Percentiles rank a stretch among this genome's conserved stretches.
phyloP scores from a whole-genome alignment of 2,113 vertebrate species.

The Tetrax tetrax region DNA sequence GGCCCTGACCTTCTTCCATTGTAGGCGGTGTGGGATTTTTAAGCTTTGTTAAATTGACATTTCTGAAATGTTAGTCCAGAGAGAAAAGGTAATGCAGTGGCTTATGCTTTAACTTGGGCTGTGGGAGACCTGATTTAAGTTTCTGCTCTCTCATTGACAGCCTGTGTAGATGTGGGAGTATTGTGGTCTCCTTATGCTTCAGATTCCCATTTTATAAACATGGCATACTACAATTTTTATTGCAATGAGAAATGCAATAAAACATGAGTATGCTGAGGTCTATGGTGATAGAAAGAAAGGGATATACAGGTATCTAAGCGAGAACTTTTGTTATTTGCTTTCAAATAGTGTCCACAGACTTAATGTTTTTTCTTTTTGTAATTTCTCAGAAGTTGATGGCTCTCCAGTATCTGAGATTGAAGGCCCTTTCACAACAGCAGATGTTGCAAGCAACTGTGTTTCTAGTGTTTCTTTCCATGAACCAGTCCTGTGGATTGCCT shows the following conservation, averaged over 20 bases:
- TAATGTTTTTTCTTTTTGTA: neutral
- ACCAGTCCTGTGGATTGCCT: slow-evolving; percentile 88
- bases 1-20: neutral
- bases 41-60: neutral
- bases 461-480: slow-evolving; percentile 69
- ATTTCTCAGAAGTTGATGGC: slow-evolving; percentile 78
- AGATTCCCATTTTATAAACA: neutral
- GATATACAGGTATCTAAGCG: neutral
- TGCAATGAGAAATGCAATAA: neutral
- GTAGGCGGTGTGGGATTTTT: neutral
- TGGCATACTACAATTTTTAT: neutral
- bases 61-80: neutral
- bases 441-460: slow-evolving; percentile 85
- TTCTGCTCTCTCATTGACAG: neutral
- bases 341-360: neutral
- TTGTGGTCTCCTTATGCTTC: neutral
- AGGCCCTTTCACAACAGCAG: slow-evolving; percentile 87
- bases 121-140: neutral
- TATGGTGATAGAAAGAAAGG: neutral
- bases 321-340: neutral
- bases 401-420: slow-evolving; percentile 84
- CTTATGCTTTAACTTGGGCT: neutral
- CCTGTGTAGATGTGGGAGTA: neutral
- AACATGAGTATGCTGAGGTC: neutral
- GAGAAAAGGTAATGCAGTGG: neutral